Conservation (phyloP, 2,888 invertebrate genomes). For the Megalurothrips usitatus region DNA sequence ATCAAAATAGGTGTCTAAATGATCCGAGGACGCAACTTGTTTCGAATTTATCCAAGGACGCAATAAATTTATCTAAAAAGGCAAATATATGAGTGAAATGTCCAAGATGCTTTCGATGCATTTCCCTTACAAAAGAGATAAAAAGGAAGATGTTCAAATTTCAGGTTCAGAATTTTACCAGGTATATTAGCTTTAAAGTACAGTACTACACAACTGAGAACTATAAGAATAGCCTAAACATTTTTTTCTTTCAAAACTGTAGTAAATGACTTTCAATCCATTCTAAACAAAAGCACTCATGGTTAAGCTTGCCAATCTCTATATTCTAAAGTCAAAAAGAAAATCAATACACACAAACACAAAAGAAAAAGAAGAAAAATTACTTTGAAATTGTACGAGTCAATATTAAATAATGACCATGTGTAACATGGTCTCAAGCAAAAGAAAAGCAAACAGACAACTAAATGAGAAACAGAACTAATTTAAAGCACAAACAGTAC, state of each 20-base stretch:
- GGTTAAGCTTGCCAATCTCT: conserved; percentile 11
- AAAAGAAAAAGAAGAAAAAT: background rate
- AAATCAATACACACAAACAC: background rate
- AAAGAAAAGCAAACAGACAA: background rate
- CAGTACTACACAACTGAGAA: background rate
- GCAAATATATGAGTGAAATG: background rate
- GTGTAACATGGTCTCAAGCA: background rate
- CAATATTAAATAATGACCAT: background rate
- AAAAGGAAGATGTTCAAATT: background rate
- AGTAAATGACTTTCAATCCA: background rate
- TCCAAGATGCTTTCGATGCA: background rate
- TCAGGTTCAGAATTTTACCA: background rate
- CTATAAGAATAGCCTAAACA: background rate
- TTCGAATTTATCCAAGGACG: background rate
- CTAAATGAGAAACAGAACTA: no score
- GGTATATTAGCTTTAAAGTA: no score
- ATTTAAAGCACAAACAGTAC: no score
- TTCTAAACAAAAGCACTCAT: background rate
- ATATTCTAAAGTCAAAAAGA: background rate
- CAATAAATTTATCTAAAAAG: background rate
- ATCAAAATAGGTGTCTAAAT: background rate
- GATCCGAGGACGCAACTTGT: background rate
- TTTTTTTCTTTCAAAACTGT: background rate
- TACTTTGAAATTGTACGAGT: background rate
- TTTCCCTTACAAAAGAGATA: background rate